A percentile compares a stretch with the other conserved stretches of the same genome.
Conservation (phyloP, 2,797 vertebrate genomes). For the Siniperca scherzeri region DNA sequence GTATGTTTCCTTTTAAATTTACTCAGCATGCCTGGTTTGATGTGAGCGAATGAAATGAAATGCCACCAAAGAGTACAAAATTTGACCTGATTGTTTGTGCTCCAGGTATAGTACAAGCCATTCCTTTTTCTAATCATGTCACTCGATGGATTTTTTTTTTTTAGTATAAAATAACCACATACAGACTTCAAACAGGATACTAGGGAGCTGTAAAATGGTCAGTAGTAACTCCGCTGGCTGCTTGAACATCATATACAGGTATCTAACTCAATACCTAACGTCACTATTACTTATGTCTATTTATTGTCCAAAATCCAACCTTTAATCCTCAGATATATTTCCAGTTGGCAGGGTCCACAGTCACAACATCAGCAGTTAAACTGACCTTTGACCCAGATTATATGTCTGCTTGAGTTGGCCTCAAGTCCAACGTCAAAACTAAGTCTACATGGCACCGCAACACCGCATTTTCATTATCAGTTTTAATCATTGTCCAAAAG, state of each 20-base stretch:
- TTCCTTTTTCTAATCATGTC: slow-evolving; percentile 14
- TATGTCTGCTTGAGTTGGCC: not conserved
- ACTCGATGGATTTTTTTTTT: too few relatives aligned
- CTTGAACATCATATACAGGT: not conserved
- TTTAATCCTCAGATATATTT: not conserved
- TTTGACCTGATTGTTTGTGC: not conserved
- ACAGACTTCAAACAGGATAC: not conserved
- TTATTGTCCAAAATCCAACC: not conserved
- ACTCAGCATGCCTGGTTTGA: slow-evolving; percentile 5
- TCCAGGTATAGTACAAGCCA: slow-evolving; percentile 11
- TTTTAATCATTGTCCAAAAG: not conserved
- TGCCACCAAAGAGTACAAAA: slow-evolving; percentile 44
- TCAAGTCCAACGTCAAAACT: not conserved
- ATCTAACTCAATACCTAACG: not conserved
- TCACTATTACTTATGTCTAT: not conserved
- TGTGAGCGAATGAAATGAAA: not conserved
- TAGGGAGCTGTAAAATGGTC: not conserved
- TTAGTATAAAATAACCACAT: not conserved
- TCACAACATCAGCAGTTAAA: not conserved
- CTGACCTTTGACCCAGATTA: not conserved
- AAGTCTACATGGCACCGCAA: not conserved
- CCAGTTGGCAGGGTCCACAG: not conserved
- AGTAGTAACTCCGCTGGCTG: not conserved
- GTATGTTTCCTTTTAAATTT: not conserved
- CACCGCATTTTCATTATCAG: not conserved